A percentile compares a stretch with the other conserved stretches of the same genome.
These are phyloP conservation scores for Drosophila monieri DNA, from an alignment of 2,888 invertebrate genomes.

Conservation along the genomic window DNA sequence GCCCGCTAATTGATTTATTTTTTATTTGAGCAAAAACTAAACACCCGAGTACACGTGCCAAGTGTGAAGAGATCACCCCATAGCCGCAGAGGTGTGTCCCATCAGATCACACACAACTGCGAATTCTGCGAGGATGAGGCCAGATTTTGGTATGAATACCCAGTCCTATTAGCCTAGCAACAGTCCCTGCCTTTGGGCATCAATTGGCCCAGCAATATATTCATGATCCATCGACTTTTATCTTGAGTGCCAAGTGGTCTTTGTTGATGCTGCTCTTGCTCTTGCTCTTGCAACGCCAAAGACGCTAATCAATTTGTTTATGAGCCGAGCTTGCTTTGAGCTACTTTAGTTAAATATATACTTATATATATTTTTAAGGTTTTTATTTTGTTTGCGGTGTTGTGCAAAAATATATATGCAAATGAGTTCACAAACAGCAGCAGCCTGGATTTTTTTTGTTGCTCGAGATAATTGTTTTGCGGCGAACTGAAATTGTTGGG, in stretches of 20 bases:
- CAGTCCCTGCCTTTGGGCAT: conserved; percentile 26
- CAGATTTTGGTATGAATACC: background rate
- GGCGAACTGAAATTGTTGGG: conserved; percentile 45
- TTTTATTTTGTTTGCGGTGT: conserved; percentile 39
- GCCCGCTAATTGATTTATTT: conserved; percentile 69
- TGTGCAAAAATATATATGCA: conserved; percentile 58
- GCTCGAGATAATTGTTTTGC: conserved; percentile 50
- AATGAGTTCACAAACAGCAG: conserved; percentile 54
- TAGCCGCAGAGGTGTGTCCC: conserved; percentile 42
- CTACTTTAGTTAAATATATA: conserved; percentile 47
- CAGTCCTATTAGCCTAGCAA: conserved; percentile 42
- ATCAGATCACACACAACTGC: conserved; percentile 67
- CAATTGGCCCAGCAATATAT: conserved; percentile 42
- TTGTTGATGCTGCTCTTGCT: conserved; percentile 52
- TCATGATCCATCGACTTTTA: conserved; percentile 37
- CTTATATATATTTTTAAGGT: conserved; percentile 26
- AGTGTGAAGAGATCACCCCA: conserved; percentile 65
- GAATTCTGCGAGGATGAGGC: conserved; percentile 41
- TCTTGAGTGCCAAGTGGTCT: conserved; percentile 39
- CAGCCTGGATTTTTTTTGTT: conserved; percentile 21
- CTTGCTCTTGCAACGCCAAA: conserved; percentile 50
- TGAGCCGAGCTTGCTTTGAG: conserved; percentile 54
- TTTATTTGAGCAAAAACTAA: conserved; percentile 59
- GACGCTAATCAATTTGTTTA: conserved; percentile 77
- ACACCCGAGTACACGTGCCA: conserved; percentile 36